Evolutionary conservation across 2,113 vertebrate genomes (phyloP).

Genomic region (Zosterops pallidus): DNA sequence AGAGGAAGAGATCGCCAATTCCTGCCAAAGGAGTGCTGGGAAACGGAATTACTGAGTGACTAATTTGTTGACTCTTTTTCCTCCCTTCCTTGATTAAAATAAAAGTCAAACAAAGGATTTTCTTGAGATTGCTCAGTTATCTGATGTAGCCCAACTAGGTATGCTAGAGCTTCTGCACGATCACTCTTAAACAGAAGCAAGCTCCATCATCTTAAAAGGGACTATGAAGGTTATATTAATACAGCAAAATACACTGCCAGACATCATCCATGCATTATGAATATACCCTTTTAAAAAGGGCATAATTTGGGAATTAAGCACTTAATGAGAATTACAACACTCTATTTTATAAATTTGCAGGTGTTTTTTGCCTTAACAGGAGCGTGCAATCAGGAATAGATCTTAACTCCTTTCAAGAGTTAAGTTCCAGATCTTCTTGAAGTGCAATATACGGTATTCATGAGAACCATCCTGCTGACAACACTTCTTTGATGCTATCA

Average conservation of each 20-base stretch:
- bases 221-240: background rate
- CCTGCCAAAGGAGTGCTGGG: background rate
- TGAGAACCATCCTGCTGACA: background rate
- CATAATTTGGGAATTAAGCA: background rate
- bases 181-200: background rate
- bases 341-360: background rate
- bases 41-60: background rate
- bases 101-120: background rate
- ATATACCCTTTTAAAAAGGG: background rate
- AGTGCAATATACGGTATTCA: background rate
- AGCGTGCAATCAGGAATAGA: background rate
- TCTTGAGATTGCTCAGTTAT: background rate
- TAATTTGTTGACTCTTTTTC: background rate
- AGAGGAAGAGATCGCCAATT: background rate
- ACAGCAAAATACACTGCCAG: background rate
- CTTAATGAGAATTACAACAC: background rate
- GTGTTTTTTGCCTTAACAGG: background rate
- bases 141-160: background rate
- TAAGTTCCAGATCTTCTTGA: background rate
- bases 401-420: background rate
- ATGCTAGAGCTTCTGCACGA: background rate
- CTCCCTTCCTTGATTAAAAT: background rate
- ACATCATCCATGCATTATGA: background rate
- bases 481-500: background rate
- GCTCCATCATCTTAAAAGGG: background rate